phyloP scores from a whole-genome alignment of 2,113 vertebrate genomes.

The Accipiter virgatus region DNA sequence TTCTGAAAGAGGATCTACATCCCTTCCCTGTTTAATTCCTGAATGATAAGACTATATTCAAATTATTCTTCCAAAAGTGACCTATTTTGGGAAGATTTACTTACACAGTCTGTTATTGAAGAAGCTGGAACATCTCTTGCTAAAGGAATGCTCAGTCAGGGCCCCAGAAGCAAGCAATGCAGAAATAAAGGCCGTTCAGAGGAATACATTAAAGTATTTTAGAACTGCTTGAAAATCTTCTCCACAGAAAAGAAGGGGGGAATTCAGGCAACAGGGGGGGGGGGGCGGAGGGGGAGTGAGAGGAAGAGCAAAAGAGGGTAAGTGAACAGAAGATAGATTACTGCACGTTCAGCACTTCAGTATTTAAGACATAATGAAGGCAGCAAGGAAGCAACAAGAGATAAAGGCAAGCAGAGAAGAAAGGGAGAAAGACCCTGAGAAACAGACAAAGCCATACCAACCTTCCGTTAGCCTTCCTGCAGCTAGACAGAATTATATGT shows the following conservation, averaged over 20 bases:
- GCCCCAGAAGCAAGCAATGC: not conserved
- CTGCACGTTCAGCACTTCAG: not conserved
- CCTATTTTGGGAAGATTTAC: conserved; percentile 20
- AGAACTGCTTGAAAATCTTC: not conserved
- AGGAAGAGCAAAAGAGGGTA: not conserved
- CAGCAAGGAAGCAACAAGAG: not conserved
- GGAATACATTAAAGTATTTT: not conserved
- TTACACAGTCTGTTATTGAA: not conserved
- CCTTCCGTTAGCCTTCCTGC: not conserved
- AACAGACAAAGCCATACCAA: not conserved
- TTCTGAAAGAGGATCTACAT: not conserved
- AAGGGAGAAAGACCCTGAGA: not conserved
- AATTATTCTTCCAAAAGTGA: not conserved
- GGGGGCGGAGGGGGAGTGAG: rapidly evolving
- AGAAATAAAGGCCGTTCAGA: not conserved
- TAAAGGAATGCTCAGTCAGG: not conserved
- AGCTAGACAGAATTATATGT: not conserved
- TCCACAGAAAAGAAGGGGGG: not conserved
- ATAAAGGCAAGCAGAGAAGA: not conserved
- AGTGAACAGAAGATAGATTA: not conserved
- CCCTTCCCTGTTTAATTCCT: not conserved
- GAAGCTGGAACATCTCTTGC: not conserved
- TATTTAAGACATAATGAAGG: not conserved
- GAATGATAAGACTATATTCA: not conserved
- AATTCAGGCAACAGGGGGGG: not conserved